A percentile compares a stretch with the other conserved stretches of the same genome.
phyloP scores from a whole-genome alignment of 2,888 invertebrate species.

The Lottia gigantea region DNA sequence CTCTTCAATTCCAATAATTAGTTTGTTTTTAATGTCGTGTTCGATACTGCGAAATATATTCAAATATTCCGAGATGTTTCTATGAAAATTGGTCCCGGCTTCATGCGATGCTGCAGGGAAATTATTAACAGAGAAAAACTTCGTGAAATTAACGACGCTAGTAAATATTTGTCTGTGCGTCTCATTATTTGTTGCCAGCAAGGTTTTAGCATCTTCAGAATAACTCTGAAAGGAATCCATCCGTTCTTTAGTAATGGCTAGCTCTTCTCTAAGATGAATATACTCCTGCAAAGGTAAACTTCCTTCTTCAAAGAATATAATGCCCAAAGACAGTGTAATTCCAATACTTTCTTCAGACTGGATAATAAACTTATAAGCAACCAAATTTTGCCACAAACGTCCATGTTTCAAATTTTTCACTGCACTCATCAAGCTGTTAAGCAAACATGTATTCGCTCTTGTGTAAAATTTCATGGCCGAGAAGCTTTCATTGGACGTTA shows the following conservation, averaged over 20 bases:
- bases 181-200: neutral
- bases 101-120: constrained; percentile 15
- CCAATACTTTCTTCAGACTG: constrained; percentile 25
- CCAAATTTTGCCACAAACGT: constrained; percentile 20
- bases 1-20: constrained; percentile 18
- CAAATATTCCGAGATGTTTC: constrained; percentile 26
- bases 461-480: constrained; percentile 20
- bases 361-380: constrained; percentile 26
- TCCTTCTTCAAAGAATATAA: constrained; percentile 20
- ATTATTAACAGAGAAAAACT: constrained; percentile 3
- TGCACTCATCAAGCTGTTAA: constrained; percentile 11
- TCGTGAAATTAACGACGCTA: constrained; percentile 10
- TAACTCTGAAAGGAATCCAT: constrained; percentile 18
- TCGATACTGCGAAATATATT: constrained; percentile 23
- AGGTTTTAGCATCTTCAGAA: constrained; percentile 11
- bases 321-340: constrained; percentile 18
- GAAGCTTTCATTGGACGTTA: constrained; percentile 8
- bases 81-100: constrained; percentile 23
- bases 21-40: constrained; percentile 17
- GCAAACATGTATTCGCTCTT: constrained; percentile 16
- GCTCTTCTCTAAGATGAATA: constrained; percentile 6
- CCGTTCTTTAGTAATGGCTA: constrained; percentile 21
- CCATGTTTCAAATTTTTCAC: constrained; percentile 14
- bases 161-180: neutral
- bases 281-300: constrained; percentile 12